phyloP scores from a whole-genome alignment of 1,140 invertebrate genomes.

The Microplitis demolitor region DNA sequence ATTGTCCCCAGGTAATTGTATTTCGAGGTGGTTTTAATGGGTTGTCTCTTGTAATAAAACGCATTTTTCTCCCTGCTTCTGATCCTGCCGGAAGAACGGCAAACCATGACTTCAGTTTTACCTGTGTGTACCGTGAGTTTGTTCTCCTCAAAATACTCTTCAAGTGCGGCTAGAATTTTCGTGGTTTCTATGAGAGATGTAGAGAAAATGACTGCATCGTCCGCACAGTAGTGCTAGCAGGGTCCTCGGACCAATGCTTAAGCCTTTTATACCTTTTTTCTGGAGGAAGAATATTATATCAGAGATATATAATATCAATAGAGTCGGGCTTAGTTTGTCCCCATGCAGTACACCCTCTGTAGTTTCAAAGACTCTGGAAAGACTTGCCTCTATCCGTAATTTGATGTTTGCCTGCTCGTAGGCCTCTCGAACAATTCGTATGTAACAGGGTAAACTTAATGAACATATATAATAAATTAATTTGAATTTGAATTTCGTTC shows the following conservation, averaged over 20 bases:
- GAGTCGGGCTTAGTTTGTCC: slow-evolving; percentile 12
- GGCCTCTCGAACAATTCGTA: not conserved
- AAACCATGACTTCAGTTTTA: slow-evolving; percentile 37
- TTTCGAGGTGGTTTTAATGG: no score
- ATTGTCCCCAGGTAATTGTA: no score
- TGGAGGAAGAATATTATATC: slow-evolving; percentile 21
- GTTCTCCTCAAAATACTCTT: slow-evolving; percentile 27
- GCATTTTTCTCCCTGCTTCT: not conserved
- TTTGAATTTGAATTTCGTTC: no score
- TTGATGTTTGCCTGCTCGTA: slow-evolving; percentile 14
- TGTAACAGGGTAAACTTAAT: no score
- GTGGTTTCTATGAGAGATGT: not conserved
- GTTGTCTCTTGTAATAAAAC: not conserved
- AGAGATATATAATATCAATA: slow-evolving; percentile 20
- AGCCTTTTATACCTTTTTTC: slow-evolving; percentile 6
- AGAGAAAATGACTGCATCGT: slow-evolving; percentile 29
- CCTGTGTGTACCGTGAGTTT: slow-evolving; percentile 30
- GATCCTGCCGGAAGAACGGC: not conserved
- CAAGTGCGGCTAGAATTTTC: not conserved
- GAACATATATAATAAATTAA: no score
- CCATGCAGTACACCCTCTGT: slow-evolving; percentile 28
- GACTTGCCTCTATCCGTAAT: not conserved
- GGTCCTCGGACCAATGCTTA: slow-evolving; percentile 3
- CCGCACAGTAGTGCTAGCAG: slow-evolving; percentile 23
- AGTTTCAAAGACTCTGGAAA: not conserved